A percentile compares a stretch with the other conserved stretches of the same genome.
Conservation (phyloP, 2,113 vertebrate genomes). For the Cyphomyrus plagiostoma region DNA sequence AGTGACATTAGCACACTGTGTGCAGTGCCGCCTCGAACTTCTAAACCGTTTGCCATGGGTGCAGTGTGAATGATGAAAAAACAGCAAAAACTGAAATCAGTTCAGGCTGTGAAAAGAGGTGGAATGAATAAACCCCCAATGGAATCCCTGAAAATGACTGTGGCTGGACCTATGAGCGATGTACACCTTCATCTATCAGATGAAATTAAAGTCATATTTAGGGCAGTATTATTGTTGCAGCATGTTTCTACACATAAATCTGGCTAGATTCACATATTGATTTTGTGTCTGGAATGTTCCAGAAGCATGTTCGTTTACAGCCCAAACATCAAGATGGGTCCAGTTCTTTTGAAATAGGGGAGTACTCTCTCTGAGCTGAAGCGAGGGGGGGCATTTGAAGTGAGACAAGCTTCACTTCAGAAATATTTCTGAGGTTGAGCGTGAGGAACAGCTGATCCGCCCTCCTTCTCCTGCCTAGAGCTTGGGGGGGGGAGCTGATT, state of each 20-base stretch:
- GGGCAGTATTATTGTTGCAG: background rate
- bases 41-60: background rate
- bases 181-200: background rate
- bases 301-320: background rate
- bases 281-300: background rate
- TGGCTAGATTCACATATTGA: constrained; percentile 8
- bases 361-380: constrained; percentile 7
- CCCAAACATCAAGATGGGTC: background rate
- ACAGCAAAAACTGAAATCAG: background rate
- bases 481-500: constrained; percentile 19
- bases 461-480: background rate
- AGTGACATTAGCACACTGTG: background rate
- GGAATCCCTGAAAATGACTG: background rate
- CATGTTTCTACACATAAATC: background rate
- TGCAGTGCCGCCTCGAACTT: background rate
- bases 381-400: constrained; percentile 50
- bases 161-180: background rate
- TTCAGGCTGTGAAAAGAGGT: background rate
- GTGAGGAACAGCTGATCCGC: background rate
- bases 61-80: background rate
- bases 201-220: background rate
- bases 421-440: constrained; percentile 35
- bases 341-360: background rate
- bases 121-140: background rate
- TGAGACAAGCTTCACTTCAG: constrained; percentile 48